Percentiles rank a stretch among this genome's conserved stretches.
phyloP scores from a whole-genome alignment of 1,140 invertebrate genomes.

The Pogonus chalceus region DNA sequence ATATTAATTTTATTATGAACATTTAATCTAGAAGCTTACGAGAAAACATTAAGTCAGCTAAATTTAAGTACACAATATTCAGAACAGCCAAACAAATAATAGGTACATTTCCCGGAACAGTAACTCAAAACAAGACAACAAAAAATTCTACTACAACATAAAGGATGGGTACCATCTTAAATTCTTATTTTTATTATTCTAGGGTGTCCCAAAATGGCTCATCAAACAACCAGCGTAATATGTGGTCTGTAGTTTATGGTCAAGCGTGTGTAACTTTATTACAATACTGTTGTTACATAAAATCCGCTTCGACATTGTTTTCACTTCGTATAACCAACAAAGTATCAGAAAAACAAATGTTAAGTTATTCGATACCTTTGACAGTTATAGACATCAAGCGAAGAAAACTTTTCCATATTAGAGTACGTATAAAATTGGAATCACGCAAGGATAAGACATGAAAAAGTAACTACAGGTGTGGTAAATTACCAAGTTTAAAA shows the following conservation, averaged over 20 bases:
- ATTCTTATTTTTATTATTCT: background rate
- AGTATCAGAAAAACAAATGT: background rate
- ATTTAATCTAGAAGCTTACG: no score
- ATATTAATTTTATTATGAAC: no score
- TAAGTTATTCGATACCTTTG: constrained; percentile 2
- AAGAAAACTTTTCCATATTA: no score
- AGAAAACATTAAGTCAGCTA: no score
- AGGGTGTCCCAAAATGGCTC: background rate
- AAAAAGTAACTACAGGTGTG: no score
- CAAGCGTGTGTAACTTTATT: background rate
- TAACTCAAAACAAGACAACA: background rate
- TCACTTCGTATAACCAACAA: background rate
- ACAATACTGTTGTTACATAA: background rate
- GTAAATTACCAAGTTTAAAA: no score
- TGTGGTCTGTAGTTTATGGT: background rate
- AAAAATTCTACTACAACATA: background rate
- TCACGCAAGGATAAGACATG: no score
- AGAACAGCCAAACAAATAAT: no score
- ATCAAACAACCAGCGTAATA: background rate
- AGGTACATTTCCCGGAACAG: no score
- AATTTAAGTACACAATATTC: no score
- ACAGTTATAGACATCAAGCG: background rate
- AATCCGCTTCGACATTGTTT: background rate
- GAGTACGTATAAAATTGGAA: no score
- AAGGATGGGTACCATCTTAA: background rate